These are phyloP conservation scores for Diarsia rubi DNA, from an alignment of 2,888 invertebrate genomes.

Conservation along the genomic window DNA sequence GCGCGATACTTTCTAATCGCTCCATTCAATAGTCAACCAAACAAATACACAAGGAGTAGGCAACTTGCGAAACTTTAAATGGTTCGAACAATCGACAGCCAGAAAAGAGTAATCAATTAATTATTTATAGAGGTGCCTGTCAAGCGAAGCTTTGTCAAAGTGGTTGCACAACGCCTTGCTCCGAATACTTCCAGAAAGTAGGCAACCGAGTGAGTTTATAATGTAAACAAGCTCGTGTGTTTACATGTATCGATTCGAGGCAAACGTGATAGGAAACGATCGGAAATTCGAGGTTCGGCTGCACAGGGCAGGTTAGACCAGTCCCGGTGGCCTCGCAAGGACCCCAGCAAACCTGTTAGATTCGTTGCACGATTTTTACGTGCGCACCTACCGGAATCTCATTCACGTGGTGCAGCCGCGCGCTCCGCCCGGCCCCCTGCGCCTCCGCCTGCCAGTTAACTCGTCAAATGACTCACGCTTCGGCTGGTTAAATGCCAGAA, in stretches of 20 bases:
- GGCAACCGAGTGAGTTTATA: constrained; percentile 63
- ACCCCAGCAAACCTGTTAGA: constrained; percentile 91
- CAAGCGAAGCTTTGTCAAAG: constrained; percentile 74
- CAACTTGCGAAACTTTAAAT: constrained; percentile 86
- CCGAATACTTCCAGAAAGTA: constrained; percentile 62
- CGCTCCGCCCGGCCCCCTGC: constrained; percentile 76
- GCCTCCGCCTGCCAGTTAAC: constrained; percentile 86
- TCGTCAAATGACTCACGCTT: constrained; percentile 90
- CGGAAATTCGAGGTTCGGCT: constrained; percentile 89
- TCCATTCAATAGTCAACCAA: constrained; percentile 83
- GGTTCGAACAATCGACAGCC: constrained; percentile 83
- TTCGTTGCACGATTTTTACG: constrained; percentile 91
- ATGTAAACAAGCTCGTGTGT: constrained; percentile 76
- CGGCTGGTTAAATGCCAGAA: constrained; percentile 88
- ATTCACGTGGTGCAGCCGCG: constrained; percentile 88
- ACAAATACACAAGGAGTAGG: constrained; percentile 83
- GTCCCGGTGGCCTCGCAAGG: constrained; percentile 91
- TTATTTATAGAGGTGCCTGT: constrained; percentile 81
- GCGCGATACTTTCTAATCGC: constrained; percentile 88
- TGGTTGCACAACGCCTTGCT: constrained; percentile 71
- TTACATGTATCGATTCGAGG: constrained; percentile 78
- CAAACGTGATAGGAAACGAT: constrained; percentile 87
- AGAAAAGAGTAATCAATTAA: constrained; percentile 84
- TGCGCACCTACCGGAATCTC: constrained; percentile 91
- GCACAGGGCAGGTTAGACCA: constrained; percentile 91